A percentile compares a stretch with the other conserved stretches of the same genome.
phyloP scores from a whole-genome alignment of 2,113 vertebrate species.

The Rhagologus leucostigma region DNA sequence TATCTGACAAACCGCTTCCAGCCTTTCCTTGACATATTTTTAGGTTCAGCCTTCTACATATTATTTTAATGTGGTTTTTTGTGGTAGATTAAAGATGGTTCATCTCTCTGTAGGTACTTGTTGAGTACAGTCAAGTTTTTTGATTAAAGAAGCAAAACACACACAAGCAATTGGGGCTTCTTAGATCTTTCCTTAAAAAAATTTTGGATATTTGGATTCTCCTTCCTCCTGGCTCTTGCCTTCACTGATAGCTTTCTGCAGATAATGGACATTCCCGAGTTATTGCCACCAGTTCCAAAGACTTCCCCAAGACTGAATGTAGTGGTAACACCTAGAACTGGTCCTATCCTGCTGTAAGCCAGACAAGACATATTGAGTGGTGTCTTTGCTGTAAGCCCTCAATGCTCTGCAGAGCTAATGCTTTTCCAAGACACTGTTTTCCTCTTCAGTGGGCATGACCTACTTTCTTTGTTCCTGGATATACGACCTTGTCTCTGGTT shows the following conservation, averaged over 20 bases:
- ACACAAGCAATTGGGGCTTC: neutral
- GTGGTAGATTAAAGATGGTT: neutral
- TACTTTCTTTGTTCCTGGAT: constrained; percentile 23
- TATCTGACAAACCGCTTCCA: neutral
- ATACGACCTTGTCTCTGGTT: neutral
- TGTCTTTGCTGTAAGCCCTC: neutral
- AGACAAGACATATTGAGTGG: neutral
- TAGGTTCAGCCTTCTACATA: neutral
- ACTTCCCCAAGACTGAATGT: neutral
- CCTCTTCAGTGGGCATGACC: neutral
- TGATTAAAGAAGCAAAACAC: neutral
- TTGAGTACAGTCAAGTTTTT: neutral
- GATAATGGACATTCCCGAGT: neutral
- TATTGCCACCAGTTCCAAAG: neutral
- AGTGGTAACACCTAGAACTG: neutral
- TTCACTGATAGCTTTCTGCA: neutral
- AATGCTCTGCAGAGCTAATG: neutral
- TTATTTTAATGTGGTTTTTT: neutral
- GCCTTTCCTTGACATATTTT: neutral
- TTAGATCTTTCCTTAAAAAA: neutral
- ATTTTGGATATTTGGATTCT: neutral
- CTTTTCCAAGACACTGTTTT: neutral
- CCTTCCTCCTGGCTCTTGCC: neutral
- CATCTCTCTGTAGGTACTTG: neutral
- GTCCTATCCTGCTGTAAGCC: neutral